Conservation (phyloP, 2,797 vertebrate genomes). For the Melanotaenia trifasciata region DNA sequence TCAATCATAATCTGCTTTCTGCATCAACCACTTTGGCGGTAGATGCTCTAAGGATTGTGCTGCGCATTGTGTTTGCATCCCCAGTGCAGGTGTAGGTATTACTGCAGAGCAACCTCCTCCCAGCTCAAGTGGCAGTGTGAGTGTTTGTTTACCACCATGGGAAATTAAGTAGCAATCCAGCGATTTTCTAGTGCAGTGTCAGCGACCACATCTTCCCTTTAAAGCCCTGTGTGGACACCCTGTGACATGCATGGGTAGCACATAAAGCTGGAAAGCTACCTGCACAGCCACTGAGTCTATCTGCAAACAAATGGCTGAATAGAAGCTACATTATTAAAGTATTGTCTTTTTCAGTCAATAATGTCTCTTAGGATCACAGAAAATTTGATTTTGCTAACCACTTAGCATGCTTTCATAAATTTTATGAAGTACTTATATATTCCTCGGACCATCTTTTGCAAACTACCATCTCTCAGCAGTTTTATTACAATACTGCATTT, state of each 20-base stretch:
- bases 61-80: constrained; percentile 43
- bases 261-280: constrained; percentile 31
- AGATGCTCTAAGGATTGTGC: constrained; percentile 28
- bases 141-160: constrained; percentile 75
- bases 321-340: constrained; percentile 18
- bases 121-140: constrained; percentile 47
- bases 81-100: constrained; percentile 48
- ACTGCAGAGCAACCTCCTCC: constrained; percentile 68
- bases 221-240: constrained; percentile 29
- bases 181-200: constrained; percentile 68
- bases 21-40: constrained; percentile 19
- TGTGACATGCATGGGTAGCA: constrained; percentile 37
- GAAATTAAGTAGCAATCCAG: constrained; percentile 76
- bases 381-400: not conserved
- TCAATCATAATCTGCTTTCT: constrained; percentile 23
- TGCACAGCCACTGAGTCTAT: constrained; percentile 27
- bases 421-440: not conserved
- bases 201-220: constrained; percentile 59
- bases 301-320: constrained; percentile 19
- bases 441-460: not conserved
- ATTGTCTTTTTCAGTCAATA: constrained; percentile 10
- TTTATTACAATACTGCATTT: not conserved
- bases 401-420: not conserved
- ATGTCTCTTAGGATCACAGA: constrained; percentile 1
- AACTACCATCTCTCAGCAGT: not conserved